Evolutionary conservation across 2,888 invertebrate genomes (phyloP).

Genomic region (Macroteleia sp.): DNA sequence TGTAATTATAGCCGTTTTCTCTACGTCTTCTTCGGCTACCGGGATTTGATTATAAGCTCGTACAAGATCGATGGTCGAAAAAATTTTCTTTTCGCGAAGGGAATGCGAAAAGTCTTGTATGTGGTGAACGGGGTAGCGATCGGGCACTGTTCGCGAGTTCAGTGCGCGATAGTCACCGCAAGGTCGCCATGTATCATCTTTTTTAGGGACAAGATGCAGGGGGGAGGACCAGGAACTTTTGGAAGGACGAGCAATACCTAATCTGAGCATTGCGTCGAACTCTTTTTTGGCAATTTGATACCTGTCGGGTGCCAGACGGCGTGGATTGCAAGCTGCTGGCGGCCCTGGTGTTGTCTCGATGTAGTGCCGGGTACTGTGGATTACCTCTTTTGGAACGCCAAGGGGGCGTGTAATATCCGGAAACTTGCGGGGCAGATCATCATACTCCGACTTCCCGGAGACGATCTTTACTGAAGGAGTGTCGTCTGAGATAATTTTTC

Average conservation of each 20-base stretch:
- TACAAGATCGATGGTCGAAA: too few relatives aligned
- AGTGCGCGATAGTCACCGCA: constrained; percentile 69
- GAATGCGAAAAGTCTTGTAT: constrained; percentile 72
- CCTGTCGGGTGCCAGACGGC: constrained; percentile 73
- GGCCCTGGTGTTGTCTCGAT: constrained; percentile 71
- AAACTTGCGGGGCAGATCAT: constrained; percentile 23
- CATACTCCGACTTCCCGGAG: neutral
- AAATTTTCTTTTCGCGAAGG: constrained; percentile 69
- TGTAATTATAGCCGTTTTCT: too few relatives aligned
- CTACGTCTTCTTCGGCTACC: too few relatives aligned
- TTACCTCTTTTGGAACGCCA: constrained; percentile 32
- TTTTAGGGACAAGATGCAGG: constrained; percentile 11
- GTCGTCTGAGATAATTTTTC: too few relatives aligned
- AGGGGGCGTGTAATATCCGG: constrained; percentile 34
- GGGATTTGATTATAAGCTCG: too few relatives aligned
- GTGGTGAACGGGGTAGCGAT: constrained; percentile 73
- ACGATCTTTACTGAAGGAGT: neutral
- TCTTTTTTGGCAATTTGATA: constrained; percentile 70
- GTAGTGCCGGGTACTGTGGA: constrained; percentile 61
- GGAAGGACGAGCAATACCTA: constrained; percentile 70
- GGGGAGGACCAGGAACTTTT: constrained; percentile 1
- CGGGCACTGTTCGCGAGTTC: constrained; percentile 75
- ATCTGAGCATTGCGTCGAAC: constrained; percentile 71
- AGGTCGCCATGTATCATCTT: constrained; percentile 43
- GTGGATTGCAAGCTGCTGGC: constrained; percentile 70